Percentiles rank a stretch among this genome's conserved stretches.
phyloP scores from a whole-genome alignment of 2,113 vertebrate species.

The Accipiter virgatus region DNA sequence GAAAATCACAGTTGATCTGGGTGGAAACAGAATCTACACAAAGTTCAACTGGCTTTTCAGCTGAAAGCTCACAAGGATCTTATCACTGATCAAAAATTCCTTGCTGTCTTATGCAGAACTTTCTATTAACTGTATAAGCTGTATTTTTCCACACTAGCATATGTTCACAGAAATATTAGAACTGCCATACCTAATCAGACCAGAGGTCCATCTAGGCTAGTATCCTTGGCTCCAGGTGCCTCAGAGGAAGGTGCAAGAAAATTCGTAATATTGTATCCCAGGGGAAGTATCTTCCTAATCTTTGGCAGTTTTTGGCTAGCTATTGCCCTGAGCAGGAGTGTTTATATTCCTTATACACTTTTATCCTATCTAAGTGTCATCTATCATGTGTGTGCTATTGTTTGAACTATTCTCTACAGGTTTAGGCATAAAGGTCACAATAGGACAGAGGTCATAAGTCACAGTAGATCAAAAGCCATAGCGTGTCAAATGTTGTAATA shows the following conservation, averaged over 20 bases:
- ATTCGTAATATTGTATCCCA: background rate
- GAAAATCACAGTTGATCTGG: conserved; percentile 3
- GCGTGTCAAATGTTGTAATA: conserved; percentile 17
- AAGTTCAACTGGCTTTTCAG: conserved; percentile 25
- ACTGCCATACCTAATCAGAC: conserved; percentile 30
- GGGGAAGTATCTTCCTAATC: background rate
- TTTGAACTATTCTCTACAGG: conserved; percentile 42
- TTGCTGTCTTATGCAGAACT: background rate
- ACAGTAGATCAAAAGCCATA: conserved; percentile 51
- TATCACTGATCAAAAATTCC: background rate
- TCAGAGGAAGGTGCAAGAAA: background rate
- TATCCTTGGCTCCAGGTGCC: background rate
- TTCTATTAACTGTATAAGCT: background rate
- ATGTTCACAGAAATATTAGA: background rate
- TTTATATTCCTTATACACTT: background rate
- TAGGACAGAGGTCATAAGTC: conserved; percentile 40
- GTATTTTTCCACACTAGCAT: background rate
- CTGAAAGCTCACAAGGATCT: background rate
- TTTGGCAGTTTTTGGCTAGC: background rate
- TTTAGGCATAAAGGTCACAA: conserved; percentile 46
- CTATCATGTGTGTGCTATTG: conserved; percentile 20
- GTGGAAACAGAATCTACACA: background rate
- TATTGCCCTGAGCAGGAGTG: background rate
- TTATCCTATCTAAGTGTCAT: conserved; percentile 8
- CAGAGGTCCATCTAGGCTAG: background rate